These are phyloP conservation scores for Mycteria americana DNA, from an alignment of 2,797 vertebrate genomes.

Conservation along the genomic window DNA sequence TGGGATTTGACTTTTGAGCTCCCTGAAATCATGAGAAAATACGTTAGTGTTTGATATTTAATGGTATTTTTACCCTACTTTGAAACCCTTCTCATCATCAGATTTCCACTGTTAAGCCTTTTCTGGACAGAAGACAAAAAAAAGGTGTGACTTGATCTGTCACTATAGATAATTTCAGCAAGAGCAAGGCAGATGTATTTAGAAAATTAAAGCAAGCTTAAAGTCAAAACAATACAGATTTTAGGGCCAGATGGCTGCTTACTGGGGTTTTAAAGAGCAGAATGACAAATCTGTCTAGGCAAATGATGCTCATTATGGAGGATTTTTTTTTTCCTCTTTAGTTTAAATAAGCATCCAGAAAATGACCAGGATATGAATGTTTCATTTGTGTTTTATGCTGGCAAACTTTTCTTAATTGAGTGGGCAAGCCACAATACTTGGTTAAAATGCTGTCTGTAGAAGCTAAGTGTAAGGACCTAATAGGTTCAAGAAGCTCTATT, in stretches of 20 bases:
- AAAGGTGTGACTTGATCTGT: background rate
- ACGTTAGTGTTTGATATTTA: background rate
- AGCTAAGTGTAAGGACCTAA: background rate
- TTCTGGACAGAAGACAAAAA: background rate
- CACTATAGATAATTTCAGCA: background rate
- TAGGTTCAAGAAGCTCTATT: background rate
- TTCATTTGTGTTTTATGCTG: background rate
- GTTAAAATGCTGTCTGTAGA: background rate
- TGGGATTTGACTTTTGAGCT: background rate
- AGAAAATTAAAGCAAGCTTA: background rate
- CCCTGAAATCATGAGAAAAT: background rate
- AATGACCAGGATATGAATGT: background rate
- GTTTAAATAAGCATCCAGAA: background rate
- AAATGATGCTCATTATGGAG: background rate
- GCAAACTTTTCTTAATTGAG: background rate
- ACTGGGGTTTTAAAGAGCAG: background rate
- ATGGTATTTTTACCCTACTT: background rate
- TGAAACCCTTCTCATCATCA: background rate
- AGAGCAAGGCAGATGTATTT: background rate
- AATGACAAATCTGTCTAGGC: background rate
- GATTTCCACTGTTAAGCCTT: background rate
- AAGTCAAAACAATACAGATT: background rate
- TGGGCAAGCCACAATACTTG: background rate
- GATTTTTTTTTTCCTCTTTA: background rate
- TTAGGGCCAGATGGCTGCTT: background rate